A percentile compares a stretch with the other conserved stretches of the same genome.
phyloP scores from a whole-genome alignment of 2,113 vertebrate species.

The Ifrita kowaldi region DNA sequence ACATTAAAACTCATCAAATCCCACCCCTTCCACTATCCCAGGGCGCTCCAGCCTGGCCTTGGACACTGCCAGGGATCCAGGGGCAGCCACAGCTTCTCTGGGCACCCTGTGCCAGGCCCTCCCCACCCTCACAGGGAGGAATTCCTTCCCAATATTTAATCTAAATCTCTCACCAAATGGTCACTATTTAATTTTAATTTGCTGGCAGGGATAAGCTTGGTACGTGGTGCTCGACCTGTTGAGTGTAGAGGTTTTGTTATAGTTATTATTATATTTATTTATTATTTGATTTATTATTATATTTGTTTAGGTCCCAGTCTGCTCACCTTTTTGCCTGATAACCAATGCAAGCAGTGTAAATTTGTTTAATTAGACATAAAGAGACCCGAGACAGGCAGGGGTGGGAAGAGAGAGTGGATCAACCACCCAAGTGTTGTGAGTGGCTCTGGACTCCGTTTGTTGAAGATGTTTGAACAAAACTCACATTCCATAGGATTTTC shows the following conservation, averaged over 20 bases:
- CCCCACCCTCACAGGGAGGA: rapidly evolving
- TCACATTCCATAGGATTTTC: background rate
- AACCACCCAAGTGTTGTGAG: background rate
- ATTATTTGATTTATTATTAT: background rate
- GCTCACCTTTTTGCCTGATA: background rate
- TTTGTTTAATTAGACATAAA: background rate
- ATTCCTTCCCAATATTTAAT: background rate
- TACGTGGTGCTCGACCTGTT: background rate
- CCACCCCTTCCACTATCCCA: background rate
- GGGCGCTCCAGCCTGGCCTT: background rate
- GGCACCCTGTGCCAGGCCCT: background rate
- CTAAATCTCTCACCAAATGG: background rate
- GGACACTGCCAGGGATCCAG: background rate
- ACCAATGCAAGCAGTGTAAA: background rate
- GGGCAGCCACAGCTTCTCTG: background rate
- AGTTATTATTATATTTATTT: background rate
- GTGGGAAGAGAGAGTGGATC: rapidly evolving
- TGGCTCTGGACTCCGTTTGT: background rate
- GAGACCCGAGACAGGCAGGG: background rate
- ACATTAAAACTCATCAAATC: background rate
- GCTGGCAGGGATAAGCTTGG: background rate
- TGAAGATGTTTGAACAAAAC: background rate
- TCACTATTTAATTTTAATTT: background rate
- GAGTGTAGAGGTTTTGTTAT: background rate
- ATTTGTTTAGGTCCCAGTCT: background rate